Percentiles rank a stretch among this genome's conserved stretches.
phyloP scores from a whole-genome alignment of 1,140 invertebrate species.

The Pteromalus puparum region DNA sequence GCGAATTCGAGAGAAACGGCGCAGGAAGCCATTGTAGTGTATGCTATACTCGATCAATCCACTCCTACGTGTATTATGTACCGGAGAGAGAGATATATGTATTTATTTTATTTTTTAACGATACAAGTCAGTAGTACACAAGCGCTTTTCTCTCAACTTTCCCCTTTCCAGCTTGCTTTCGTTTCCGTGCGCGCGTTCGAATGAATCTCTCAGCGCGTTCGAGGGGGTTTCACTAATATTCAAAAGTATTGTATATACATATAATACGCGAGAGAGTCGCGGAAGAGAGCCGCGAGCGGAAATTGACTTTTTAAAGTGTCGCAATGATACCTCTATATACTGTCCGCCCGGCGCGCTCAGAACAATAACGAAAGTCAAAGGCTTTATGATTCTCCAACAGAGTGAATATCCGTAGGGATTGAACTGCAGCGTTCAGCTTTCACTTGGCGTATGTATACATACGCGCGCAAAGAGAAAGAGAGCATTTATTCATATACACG shows the following conservation, averaged over 20 bases:
- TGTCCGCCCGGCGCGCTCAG: constrained; percentile 7
- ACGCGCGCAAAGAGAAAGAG: background rate
- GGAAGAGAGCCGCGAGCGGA: background rate
- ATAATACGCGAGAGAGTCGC: background rate
- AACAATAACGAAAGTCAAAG: constrained; percentile 47
- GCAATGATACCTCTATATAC: background rate
- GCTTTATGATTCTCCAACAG: constrained; percentile 47
- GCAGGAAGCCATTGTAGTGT: too few species aligned
- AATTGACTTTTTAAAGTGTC: constrained; percentile 38
- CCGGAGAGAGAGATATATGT: too few species aligned
- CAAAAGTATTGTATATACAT: background rate
- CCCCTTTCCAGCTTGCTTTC: background rate
- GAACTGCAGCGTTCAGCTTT: constrained; percentile 44
- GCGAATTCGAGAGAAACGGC: too few species aligned
- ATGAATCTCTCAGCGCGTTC: constrained; percentile 18
- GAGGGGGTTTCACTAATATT: background rate
- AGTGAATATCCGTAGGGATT: constrained; percentile 48
- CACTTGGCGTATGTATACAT: background rate
- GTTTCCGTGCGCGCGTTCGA: constrained; percentile 3
- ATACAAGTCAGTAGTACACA: constrained; percentile 17
- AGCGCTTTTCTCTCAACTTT: constrained; percentile 37
- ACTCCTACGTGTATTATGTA: too few species aligned
- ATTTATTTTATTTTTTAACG: background rate
- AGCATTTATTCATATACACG: constrained; percentile 11
- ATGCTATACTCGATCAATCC: too few species aligned